Evolutionary conservation across 2,888 invertebrate genomes (phyloP).

Genomic region (Chrysolina haemoptera): DNA sequence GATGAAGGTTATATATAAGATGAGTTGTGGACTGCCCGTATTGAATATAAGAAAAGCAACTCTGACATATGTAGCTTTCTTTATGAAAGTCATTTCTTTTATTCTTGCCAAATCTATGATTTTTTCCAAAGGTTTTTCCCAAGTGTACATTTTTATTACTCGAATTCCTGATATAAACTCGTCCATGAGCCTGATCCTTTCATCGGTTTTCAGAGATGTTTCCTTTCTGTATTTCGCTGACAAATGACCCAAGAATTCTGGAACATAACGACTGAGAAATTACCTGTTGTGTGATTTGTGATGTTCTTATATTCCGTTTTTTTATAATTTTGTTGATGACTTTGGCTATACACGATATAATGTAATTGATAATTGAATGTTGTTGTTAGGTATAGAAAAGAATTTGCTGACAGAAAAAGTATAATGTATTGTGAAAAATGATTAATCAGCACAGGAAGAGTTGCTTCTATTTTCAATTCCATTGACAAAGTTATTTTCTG

Average conservation of each 20-base stretch:
- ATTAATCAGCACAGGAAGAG: no score
- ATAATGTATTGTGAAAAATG: no score
- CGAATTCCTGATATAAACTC: constrained; percentile 95
- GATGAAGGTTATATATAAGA: constrained; percentile 71
- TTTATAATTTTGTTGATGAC: no score
- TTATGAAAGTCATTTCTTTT: constrained; percentile 74
- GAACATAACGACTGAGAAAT: no score
- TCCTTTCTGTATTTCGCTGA: constrained; percentile 79
- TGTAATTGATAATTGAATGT: no score
- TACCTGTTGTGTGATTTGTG: no score
- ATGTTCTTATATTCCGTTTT: no score
- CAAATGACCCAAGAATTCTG: constrained; percentile 53
- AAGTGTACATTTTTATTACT: constrained; percentile 84
- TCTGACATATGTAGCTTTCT: constrained; percentile 76
- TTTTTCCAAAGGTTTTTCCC: constrained; percentile 81
- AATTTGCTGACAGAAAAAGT: no score
- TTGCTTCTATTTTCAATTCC: no score
- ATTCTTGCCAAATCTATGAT: constrained; percentile 74
- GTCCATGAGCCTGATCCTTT: constrained; percentile 92
- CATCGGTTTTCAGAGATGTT: constrained; percentile 90
- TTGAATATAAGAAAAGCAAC: constrained; percentile 82
- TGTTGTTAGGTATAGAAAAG: no score
- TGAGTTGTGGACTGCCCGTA: constrained; percentile 73
- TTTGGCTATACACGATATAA: no score
- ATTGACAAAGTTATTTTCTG: no score